Conservation (phyloP, 1,140 invertebrate genomes). For the Cherax quadricarinatus region DNA sequence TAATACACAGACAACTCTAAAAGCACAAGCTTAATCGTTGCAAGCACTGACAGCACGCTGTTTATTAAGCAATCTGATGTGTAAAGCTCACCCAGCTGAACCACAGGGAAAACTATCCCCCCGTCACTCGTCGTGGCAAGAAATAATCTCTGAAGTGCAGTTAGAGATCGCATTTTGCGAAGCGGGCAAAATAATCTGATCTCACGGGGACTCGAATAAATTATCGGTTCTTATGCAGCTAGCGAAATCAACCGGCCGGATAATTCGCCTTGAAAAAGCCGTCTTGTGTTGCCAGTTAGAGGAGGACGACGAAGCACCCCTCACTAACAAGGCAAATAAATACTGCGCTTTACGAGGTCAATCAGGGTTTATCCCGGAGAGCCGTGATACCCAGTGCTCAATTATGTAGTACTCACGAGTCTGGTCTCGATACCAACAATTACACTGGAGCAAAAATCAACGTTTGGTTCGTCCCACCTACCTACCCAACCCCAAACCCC, state of each 20-base stretch:
- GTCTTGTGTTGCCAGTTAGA: slow-evolving; percentile 34
- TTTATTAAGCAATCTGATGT: no score
- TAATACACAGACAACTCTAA: background rate
- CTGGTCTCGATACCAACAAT: slow-evolving; percentile 52
- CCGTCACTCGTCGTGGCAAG: background rate
- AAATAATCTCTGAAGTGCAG: background rate
- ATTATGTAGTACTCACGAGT: slow-evolving; percentile 58
- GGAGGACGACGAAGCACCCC: background rate
- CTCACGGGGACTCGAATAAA: slow-evolving; percentile 24
- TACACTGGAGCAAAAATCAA: slow-evolving; percentile 26
- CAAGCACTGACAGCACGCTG: no score
- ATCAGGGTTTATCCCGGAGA: slow-evolving; percentile 52
- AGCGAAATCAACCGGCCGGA: slow-evolving; percentile 32
- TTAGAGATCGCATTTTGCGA: slow-evolving; percentile 1
- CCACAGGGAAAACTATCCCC: background rate
- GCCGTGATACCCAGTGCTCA: slow-evolving; percentile 53
- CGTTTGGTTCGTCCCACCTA: slow-evolving; percentile 17
- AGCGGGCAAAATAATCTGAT: slow-evolving; percentile 39
- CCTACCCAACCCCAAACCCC: background rate
- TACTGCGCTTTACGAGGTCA: slow-evolving; percentile 39
- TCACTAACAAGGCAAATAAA: slow-evolving; percentile 56
- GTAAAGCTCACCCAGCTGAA: background rate
- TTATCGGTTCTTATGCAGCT: slow-evolving; percentile 50
- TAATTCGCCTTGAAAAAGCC: slow-evolving; percentile 47
- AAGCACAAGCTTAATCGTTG: no score